Percentiles rank a stretch among this genome's conserved stretches.
Evolutionary conservation across 2,113 vertebrate genomes (phyloP).

Genomic region (Archocentrus centrarchus): DNA sequence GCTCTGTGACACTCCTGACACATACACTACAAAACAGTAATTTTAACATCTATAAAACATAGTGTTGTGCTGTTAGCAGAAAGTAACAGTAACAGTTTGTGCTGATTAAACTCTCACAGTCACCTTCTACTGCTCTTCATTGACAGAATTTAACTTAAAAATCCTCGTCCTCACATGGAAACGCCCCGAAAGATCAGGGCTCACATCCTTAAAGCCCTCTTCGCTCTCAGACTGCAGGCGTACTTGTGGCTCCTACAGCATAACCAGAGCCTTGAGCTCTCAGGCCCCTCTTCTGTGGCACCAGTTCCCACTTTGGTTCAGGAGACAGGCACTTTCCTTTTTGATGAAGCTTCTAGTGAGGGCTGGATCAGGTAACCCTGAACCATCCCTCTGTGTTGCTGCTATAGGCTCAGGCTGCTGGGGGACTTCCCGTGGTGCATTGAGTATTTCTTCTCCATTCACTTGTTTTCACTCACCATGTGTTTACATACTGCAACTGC

Average conservation of each 20-base stretch:
- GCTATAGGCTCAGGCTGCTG: background rate
- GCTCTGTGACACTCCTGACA: background rate
- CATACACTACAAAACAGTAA: background rate
- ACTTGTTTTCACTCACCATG: background rate
- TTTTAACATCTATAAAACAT: too few relatives aligned
- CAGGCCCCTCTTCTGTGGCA: background rate
- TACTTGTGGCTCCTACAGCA: background rate
- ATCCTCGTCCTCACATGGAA: slow-evolving; percentile 7
- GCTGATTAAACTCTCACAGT: background rate
- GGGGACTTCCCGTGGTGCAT: background rate
- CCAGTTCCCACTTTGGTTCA: background rate
- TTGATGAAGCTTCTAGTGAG: rapidly evolving
- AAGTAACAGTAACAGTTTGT: background rate
- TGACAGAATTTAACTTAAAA: background rate
- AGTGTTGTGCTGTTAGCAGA: background rate
- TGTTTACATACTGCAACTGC: background rate
- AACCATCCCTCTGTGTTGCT: background rate
- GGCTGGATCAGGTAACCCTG: background rate
- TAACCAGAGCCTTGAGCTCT: background rate
- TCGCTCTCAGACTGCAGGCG: slow-evolving; percentile 1
- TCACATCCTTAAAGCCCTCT: background rate
- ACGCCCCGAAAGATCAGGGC: background rate
- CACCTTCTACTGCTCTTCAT: background rate
- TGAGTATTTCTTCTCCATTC: background rate
- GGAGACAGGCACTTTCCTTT: background rate